Conservation (phyloP, 1,140 invertebrate species). For the Batillaria attramentaria region DNA sequence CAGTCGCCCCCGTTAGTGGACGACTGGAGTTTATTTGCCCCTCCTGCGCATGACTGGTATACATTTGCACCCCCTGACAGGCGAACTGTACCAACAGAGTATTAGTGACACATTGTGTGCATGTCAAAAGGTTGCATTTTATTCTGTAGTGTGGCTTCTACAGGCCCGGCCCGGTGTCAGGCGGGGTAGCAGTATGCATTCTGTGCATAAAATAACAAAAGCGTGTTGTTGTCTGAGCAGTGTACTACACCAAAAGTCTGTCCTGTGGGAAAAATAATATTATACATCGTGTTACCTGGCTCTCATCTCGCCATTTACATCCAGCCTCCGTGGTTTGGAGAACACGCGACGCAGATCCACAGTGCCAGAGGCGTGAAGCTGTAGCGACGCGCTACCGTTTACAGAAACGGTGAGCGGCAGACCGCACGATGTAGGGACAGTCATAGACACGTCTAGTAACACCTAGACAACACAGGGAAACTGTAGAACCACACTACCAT, state of each 20-base stretch:
- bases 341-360: slow-evolving; percentile 77
- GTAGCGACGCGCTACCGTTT: slow-evolving; percentile 86
- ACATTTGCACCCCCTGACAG: no score
- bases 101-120: no score
- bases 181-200: no score
- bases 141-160: no score
- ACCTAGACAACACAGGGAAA: background rate
- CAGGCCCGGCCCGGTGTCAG: no score
- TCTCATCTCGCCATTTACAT: slow-evolving; percentile 51
- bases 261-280: background rate
- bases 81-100: no score
- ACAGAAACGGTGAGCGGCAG: slow-evolving; percentile 87
- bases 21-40: no score
- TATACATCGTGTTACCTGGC: slow-evolving; percentile 45
- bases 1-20: no score
- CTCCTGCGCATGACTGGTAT: no score
- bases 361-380: slow-evolving; percentile 81
- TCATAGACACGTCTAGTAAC: slow-evolving; percentile 75
- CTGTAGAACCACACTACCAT: background rate
- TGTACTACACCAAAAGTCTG: background rate
- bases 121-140: no score
- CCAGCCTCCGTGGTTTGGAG: slow-evolving; percentile 65
- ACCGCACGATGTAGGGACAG: slow-evolving; percentile 87
- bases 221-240: background rate
- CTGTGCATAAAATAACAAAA: background rate